Base-by-base conservation (phyloP, 2,888 invertebrate species). In the Tribolium freemani region DNA sequence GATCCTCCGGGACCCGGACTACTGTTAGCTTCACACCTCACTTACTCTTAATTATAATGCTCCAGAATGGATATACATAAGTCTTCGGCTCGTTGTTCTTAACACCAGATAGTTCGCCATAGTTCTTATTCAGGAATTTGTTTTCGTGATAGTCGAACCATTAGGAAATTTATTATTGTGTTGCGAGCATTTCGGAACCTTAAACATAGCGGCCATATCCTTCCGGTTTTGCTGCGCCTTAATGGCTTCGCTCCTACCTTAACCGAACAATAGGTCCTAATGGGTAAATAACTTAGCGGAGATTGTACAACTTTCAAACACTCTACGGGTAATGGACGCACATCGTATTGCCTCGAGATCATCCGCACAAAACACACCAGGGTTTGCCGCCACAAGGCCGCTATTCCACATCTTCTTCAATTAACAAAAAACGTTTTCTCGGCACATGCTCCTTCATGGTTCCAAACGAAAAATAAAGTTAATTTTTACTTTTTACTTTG, bases 21-120 rank as follows among this genome's bases (percentile, higher is more conserved):
- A 81, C 79, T 83, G 82, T 83, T 84, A 81, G 79, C 83, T 84
- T 85, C 82, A 84, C 84, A 84, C 84, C 84, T 84, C 84, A 83
- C 84, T 84, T 83, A 83, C 80, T 83, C 84, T 84, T 84, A 84
- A 84, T 84, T 84, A 84, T 84, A 81, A 81, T 78, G 80, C 79
- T 82, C 30, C 26, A 44, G 53, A 26, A 50, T 30, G 63, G n/a
- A 10, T 66, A 44, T 44, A 30, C 66, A 66, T 66, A 66, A 66
- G 66, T 66, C 54, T 66, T 45, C 10, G 46, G 46, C 13, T 66
- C 54, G 45, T 66, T 54, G 54, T 64, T 26, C 44, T 64, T 64
- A 31, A 10, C 38, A 38, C 46, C 38, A 50, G 21, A 51, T 60
- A 63, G 48, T 63, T 70, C 13, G 63, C 54, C 21, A 30, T 45